phyloP scores from a whole-genome alignment of 2,113 vertebrate genomes.

The Hyla sarda region DNA sequence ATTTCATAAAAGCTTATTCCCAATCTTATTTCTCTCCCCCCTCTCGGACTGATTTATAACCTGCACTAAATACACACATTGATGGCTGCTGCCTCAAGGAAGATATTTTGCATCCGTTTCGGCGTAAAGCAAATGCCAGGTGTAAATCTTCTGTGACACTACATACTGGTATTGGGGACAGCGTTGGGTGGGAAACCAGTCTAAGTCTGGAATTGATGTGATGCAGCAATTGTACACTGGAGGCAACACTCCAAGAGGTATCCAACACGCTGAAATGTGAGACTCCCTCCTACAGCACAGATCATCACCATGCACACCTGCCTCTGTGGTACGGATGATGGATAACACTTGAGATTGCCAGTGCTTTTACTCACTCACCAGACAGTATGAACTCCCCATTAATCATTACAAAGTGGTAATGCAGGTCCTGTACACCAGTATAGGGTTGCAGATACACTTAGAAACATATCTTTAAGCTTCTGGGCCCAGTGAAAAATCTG shows the following conservation, averaged over 20 bases:
- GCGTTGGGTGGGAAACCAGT: background rate
- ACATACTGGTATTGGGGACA: background rate
- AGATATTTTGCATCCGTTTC: conserved; percentile 55
- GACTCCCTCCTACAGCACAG: background rate
- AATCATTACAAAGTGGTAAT: conserved; percentile 66
- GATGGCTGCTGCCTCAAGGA: conserved; percentile 48
- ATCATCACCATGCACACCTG: background rate
- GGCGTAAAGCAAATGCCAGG: conserved; percentile 33
- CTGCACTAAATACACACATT: conserved; percentile 54
- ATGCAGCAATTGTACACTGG: background rate
- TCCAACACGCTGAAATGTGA: background rate
- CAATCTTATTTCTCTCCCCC: conserved; percentile 29
- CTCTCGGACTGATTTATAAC: conserved; percentile 50
- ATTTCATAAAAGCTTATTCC: conserved; percentile 59
- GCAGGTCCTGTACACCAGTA: conserved; percentile 57
- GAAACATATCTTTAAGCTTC: background rate
- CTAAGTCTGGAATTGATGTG: background rate
- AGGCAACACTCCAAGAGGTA: background rate
- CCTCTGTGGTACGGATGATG: conserved; percentile 56
- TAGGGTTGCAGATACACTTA: conserved; percentile 68
- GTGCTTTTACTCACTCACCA: conserved; percentile 62
- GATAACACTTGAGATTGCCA: conserved; percentile 63
- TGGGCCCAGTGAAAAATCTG: background rate
- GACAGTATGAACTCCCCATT: conserved; percentile 64
- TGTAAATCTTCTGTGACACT: conserved; percentile 34